Evolutionary conservation across 2,888 invertebrate species (phyloP).

Genomic region (Pasiphila rectangulata): DNA sequence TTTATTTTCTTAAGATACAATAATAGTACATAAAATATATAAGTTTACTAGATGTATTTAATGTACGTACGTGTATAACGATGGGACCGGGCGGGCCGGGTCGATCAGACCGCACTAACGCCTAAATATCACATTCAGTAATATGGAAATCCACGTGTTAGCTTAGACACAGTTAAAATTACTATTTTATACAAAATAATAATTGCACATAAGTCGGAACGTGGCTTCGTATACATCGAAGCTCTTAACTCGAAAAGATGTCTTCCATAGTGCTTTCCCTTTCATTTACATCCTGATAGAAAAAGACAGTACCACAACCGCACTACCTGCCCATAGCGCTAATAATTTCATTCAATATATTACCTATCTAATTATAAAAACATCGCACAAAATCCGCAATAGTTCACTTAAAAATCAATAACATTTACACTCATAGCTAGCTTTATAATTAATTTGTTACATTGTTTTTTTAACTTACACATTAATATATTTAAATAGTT

Average conservation of each 20-base stretch:
- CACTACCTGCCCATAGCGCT: constrained; percentile 68
- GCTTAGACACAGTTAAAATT: constrained; percentile 78
- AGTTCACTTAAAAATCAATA: constrained; percentile 79
- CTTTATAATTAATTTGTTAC: constrained; percentile 81
- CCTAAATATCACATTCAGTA: constrained; percentile 82
- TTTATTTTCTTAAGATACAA: constrained; percentile 80
- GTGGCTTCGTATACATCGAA: constrained; percentile 48
- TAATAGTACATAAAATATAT: constrained; percentile 81
- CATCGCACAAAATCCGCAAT: constrained; percentile 80
- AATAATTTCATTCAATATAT: constrained; percentile 81
- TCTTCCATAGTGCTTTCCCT: constrained; percentile 44
- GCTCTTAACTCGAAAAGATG: constrained; percentile 38
- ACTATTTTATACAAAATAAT: constrained; percentile 81
- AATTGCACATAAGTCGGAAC: constrained; percentile 81
- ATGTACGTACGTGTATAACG: constrained; percentile 70
- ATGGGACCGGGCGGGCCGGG: constrained; percentile 46
- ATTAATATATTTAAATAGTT: constrained; percentile 78
- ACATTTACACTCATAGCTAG: constrained; percentile 81
- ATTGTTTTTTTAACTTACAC: constrained; percentile 72
- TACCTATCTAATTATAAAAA: constrained; percentile 82
- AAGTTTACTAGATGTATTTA: constrained; percentile 77
- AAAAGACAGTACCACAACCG: constrained; percentile 57
- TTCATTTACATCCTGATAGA: constrained; percentile 43
- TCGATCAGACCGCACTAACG: constrained; percentile 74
- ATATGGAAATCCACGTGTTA: constrained; percentile 81